Base-by-base conservation (phyloP, 2,888 invertebrate species). In the Steinernema hermaphroditum region DNA sequence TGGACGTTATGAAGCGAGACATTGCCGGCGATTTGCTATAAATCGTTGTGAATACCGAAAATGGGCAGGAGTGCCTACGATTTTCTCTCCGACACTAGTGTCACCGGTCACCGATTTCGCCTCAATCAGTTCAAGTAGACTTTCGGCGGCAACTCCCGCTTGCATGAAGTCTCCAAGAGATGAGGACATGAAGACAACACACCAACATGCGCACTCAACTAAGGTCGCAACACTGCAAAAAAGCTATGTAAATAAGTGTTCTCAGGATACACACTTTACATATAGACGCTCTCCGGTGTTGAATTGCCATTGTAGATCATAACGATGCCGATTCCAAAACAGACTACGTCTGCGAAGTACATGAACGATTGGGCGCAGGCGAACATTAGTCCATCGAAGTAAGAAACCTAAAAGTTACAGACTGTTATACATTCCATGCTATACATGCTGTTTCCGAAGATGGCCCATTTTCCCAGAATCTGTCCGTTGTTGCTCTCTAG, bases 281-380 rank as follows among this genome's bases (percentile, higher is more conserved):
- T 54, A 27, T 54, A 54, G 19, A 54, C 54, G 54, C 24, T 54
- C n/a, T 24, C 27, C 4, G 54, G 54, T 8, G 54, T 54, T 24
- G 54, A 2, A 16, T 54, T 27, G 4, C 74, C 74, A 37, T 75
- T 19, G 46, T 75, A 75, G 34, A 75, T 43, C 22, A 76, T 8
- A 24, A 16, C 37, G 32, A 75, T 43, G 27, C 76, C 75, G 0
- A 68, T 19, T 37, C 68, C 44, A 46, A 49, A 75, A 41, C 75
- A 75, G 27, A 50, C 24, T 2, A 75, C 24, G 29, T 75, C 76
- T 4, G 72, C 44, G 19, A 75, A 27, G 54, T 68, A 75, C 32
- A 75, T 72, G 57, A 72, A 76, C 0, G 71, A 76, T 41, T 75
- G 75, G 16, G 72, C 73, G 34, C 77, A 24, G 8, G 75, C 68